These are phyloP conservation scores for Globia sparganii DNA, from an alignment of 2,888 invertebrate species.

Conservation along the genomic window DNA sequence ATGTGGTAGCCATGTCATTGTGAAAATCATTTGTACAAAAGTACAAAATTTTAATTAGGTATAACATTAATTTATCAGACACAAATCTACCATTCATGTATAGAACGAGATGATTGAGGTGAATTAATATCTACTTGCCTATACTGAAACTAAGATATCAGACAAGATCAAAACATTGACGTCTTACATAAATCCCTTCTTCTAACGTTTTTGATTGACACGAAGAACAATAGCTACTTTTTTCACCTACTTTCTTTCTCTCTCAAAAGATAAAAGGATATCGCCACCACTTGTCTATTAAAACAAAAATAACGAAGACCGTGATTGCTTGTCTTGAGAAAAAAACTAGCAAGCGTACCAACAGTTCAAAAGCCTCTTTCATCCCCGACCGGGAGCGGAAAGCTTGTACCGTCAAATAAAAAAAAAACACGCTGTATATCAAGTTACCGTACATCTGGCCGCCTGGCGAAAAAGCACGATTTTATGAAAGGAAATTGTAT, in stretches of 20 bases:
- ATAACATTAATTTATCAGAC: not conserved
- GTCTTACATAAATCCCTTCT: not conserved
- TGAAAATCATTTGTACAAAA: not conserved
- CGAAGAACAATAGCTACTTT: not conserved
- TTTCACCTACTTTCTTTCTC: slow-evolving; percentile 1
- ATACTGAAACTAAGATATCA: not conserved
- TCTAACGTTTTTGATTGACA: not conserved
- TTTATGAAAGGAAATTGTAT: slow-evolving; percentile 63
- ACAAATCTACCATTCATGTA: not conserved
- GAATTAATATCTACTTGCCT: not conserved
- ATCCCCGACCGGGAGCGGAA: slow-evolving; percentile 71
- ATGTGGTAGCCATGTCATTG: not conserved
- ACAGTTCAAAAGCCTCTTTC: slow-evolving; percentile 70
- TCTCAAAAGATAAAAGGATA: slow-evolving; percentile 36
- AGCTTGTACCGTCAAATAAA: slow-evolving; percentile 66
- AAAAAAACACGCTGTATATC: slow-evolving; percentile 68
- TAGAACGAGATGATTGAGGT: not conserved
- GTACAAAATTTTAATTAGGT: not conserved
- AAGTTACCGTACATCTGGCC: slow-evolving; percentile 71
- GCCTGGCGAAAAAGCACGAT: slow-evolving; percentile 69
- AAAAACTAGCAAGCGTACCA: slow-evolving; percentile 58
- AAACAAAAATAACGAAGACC: slow-evolving; percentile 62
- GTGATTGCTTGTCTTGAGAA: slow-evolving; percentile 60
- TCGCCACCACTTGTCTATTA: slow-evolving; percentile 56
- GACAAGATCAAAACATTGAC: not conserved